phyloP scores from a whole-genome alignment of 2,113 vertebrate genomes.

The Probosciger aterrimus region DNA sequence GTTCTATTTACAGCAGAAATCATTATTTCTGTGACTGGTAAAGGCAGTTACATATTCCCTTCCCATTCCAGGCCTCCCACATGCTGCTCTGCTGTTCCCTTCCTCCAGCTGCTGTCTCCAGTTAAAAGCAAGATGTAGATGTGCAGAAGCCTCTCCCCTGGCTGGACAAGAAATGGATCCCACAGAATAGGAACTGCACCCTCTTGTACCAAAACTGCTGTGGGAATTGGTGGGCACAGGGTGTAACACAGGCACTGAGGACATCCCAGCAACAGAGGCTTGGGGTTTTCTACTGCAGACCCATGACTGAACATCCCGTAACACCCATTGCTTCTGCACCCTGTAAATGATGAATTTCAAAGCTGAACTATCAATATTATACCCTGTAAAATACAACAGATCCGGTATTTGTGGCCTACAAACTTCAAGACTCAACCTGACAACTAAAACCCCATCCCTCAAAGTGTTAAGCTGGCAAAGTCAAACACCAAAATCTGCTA shows the following conservation, averaged over 20 bases:
- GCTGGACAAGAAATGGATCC: background rate
- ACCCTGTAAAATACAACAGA: background rate
- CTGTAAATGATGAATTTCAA: background rate
- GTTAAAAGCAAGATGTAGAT: background rate
- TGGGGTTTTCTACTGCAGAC: background rate
- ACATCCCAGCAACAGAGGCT: background rate
- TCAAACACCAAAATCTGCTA: background rate
- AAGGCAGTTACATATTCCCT: background rate
- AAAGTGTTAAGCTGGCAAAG: background rate
- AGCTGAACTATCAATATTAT: rapidly evolving
- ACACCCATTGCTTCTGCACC: background rate
- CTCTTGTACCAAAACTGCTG: background rate
- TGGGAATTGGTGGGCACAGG: background rate
- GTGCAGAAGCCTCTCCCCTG: background rate
- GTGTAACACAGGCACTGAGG: background rate
- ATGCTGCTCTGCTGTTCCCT: background rate
- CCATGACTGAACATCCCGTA: background rate
- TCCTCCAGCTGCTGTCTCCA: background rate
- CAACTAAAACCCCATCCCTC: background rate
- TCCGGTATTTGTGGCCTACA: background rate
- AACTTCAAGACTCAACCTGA: background rate
- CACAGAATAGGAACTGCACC: rapidly evolving
- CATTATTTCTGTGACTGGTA: background rate
- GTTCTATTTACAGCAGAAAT: background rate
- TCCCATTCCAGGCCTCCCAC: background rate